Evolutionary conservation across 2,888 invertebrate species (phyloP).

Genomic region (Pharmacophagus antenor): DNA sequence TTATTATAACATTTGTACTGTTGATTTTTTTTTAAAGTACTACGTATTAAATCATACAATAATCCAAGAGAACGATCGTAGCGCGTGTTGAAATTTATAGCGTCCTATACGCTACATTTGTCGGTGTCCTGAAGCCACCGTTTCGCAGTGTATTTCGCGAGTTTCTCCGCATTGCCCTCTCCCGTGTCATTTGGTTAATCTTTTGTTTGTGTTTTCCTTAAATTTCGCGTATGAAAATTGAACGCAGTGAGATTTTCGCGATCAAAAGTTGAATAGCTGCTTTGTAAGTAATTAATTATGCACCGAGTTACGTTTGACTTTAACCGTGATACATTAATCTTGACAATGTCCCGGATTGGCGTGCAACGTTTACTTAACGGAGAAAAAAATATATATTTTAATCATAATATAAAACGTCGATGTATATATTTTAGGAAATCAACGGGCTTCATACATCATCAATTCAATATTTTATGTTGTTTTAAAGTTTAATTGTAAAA

Average conservation of each 20-base stretch:
- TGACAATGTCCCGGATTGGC: too few relatives aligned
- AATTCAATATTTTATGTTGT: too few relatives aligned
- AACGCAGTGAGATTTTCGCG: neutral
- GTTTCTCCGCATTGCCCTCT: slow-evolving; percentile 25
- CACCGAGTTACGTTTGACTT: neutral
- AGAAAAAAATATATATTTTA: too few relatives aligned
- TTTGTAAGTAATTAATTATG: neutral
- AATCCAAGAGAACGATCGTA: too few relatives aligned
- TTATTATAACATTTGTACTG: too few relatives aligned
- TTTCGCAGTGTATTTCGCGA: slow-evolving; percentile 19
- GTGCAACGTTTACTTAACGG: too few relatives aligned
- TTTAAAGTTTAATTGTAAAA: too few relatives aligned
- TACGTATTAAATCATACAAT: neutral
- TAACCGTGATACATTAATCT: too few relatives aligned
- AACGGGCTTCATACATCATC: too few relatives aligned
- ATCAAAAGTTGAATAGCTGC: neutral
- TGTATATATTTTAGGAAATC: too few relatives aligned
- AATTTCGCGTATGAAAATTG: neutral
- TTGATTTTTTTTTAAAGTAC: neutral
- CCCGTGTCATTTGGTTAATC: slow-evolving; percentile 2
- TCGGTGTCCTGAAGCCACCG: slow-evolving; percentile 4
- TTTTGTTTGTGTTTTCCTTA: slow-evolving; percentile 17
- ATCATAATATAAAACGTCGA: too few relatives aligned
- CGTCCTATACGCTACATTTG: slow-evolving; percentile 4
- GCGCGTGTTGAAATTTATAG: neutral